Evolutionary conservation across 2,888 invertebrate genomes (phyloP), one percentile per base, ranked within the genome.

Genomic region (Arctia plantaginis): DNA sequence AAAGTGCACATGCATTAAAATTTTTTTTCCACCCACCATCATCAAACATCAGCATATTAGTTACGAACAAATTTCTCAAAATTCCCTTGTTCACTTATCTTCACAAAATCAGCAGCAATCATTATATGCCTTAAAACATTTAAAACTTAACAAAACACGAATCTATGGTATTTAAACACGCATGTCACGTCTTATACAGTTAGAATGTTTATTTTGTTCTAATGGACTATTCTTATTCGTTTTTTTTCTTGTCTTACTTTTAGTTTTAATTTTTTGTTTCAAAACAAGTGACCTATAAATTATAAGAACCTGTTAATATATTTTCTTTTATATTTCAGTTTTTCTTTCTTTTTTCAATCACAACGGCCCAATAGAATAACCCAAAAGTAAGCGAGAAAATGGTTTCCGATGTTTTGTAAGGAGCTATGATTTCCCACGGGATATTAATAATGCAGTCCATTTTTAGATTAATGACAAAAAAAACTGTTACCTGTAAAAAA

Each of bases 381-480:
- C 66, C 33, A 77, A 75, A 78, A 77, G 68, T 62, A 64, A 73
- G 33, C 44, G 23, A 23, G 71, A 41, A 66, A 66, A 13, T 27
- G 33, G 27, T 66, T 71, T n/a, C 27, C 27, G 39, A 55, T 59
- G 51, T 51, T 69, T 44, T 65, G 62, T 30, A 69, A 67, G 47
- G 67, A 15, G 3, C 73, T 44, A 33, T 64, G 66, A 74, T 79
- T 77, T 77, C 75, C 71, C 77, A 65, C 62, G 65, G 69, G 74
- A 64, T 41, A 66, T n/a, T 23, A 72, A 71, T 59, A 69, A 75
- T 67, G 30, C 20, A n/a, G 59, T 33, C 35, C 15, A 66, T 72
- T 72, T 72, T 67, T 15, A 59, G 27, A 59, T 59, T 27, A 67
- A 30, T n/a, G 62, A 1, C 10, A 41, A 27, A 41, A 70, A 62